Evolutionary conservation across 2,797 vertebrate genomes (phyloP).

Genomic region (Malurus splendens): DNA sequence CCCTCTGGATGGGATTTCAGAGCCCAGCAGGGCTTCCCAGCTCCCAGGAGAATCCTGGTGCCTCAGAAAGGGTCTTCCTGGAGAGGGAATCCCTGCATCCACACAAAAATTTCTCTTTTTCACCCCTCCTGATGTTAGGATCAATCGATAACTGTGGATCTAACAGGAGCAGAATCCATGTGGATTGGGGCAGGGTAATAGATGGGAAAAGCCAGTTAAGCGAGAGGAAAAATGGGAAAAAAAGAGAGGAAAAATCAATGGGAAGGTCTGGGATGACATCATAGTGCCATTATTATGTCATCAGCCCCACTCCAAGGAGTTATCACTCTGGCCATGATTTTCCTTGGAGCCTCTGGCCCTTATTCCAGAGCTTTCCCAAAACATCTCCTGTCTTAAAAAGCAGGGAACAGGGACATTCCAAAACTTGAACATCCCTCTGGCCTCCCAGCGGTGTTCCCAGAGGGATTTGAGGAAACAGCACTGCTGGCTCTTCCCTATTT

Average conservation of each 20-base stretch:
- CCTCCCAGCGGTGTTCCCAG: not conserved
- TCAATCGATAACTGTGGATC: not conserved
- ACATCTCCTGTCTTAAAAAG: not conserved
- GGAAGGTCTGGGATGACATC: constrained; percentile 21
- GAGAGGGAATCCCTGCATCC: not conserved
- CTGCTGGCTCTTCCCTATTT: not conserved
- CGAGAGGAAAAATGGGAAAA: not conserved
- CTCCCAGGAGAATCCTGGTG: not conserved
- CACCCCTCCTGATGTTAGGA: fast-evolving
- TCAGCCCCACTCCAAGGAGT: not conserved
- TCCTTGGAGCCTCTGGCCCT: not conserved
- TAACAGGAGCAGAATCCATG: fast-evolving
- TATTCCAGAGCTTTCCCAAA: not conserved
- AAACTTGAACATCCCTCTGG: not conserved
- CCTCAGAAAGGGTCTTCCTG: not conserved
- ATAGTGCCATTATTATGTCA: constrained; percentile 5
- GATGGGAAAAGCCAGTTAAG: not conserved
- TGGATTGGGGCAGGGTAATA: not conserved
- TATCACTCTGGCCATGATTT: fast-evolving
- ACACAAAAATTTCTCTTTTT: not conserved
- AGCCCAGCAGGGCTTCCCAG: not conserved
- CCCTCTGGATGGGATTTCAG: not conserved
- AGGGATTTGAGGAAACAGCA: fast-evolving
- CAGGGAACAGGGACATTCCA: fast-evolving
- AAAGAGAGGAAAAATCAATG: not conserved